Evolutionary conservation across 1,140 invertebrate species (phyloP).

Genomic region (Habropoda laboriosa): DNA sequence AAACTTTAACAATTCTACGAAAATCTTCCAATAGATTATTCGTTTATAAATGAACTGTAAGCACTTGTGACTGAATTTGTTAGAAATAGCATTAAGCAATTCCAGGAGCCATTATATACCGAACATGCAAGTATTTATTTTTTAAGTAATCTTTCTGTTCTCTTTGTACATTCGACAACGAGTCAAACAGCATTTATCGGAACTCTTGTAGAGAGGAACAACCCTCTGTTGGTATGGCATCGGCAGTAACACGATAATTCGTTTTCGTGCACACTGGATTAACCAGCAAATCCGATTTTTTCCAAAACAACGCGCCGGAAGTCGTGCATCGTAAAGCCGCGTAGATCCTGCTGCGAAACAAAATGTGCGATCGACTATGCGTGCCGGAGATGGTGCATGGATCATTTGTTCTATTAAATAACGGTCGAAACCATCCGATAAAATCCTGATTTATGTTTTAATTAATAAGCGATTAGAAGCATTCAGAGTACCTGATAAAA

Average conservation of each 20-base stretch:
- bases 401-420: conserved; percentile 41
- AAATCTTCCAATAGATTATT: no score
- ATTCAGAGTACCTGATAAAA: background rate
- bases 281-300: conserved; percentile 63
- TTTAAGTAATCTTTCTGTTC: background rate
- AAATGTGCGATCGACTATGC: conserved; percentile 53
- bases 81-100: no score
- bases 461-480: conserved; percentile 14
- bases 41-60: no score
- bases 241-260: conserved; percentile 59
- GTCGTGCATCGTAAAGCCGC: conserved; percentile 45
- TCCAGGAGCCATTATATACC: no score
- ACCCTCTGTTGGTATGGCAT: background rate
- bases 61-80: no score
- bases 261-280: conserved; percentile 55
- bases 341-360: conserved; percentile 42
- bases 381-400: conserved; percentile 25
- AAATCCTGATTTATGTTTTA: conserved; percentile 33
- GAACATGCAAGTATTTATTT: no score
- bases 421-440: background rate
- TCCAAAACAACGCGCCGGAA: conserved; percentile 61
- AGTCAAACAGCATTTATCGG: conserved; percentile 18
- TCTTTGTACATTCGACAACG: background rate
- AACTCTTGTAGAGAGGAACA: background rate
- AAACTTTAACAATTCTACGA: no score